A percentile compares a stretch with the other conserved stretches of the same genome.
These are phyloP conservation scores for Phengaris arion DNA, from an alignment of 2,888 invertebrate genomes.

Conservation along the genomic window DNA sequence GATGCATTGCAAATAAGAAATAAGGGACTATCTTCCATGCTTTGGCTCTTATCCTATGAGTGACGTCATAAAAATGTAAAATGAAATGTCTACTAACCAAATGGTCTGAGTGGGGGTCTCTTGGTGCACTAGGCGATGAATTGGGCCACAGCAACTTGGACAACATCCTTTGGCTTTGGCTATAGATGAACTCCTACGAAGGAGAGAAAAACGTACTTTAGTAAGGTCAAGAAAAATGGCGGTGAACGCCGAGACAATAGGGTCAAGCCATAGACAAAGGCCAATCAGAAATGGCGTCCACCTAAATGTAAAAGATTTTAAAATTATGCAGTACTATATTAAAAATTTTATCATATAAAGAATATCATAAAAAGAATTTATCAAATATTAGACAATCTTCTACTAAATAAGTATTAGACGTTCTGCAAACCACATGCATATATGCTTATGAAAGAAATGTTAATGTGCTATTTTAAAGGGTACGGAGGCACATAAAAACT, in stretches of 20 bases:
- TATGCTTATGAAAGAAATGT: too few relatives aligned
- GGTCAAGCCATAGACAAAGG: slow-evolving; percentile 17
- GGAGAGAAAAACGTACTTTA: slow-evolving; percentile 76
- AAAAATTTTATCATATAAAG: too few relatives aligned
- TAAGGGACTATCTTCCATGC: background rate
- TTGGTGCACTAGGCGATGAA: slow-evolving; percentile 75
- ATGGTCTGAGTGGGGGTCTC: slow-evolving; percentile 78
- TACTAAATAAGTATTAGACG: too few relatives aligned
- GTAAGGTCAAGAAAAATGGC: slow-evolving; percentile 63
- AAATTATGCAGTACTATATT: too few relatives aligned
- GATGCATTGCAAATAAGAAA: background rate
- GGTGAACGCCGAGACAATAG: slow-evolving; percentile 52
- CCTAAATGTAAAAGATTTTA: background rate
- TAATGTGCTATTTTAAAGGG: too few relatives aligned
- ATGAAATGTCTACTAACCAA: slow-evolving; percentile 77
- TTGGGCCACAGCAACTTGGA: slow-evolving; percentile 80
- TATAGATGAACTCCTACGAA: slow-evolving; percentile 80
- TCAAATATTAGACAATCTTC: too few relatives aligned
- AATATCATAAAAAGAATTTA: too few relatives aligned
- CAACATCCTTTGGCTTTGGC: slow-evolving; percentile 79
- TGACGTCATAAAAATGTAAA: slow-evolving; percentile 44
- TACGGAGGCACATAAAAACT: too few relatives aligned
- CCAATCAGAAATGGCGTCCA: slow-evolving; percentile 21
- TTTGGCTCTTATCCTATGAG: background rate
- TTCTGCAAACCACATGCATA: too few relatives aligned